Percentiles rank a stretch among this genome's conserved stretches.
phyloP scores from a whole-genome alignment of 2,888 invertebrate species.

The Brachypalpus laphriformis region DNA sequence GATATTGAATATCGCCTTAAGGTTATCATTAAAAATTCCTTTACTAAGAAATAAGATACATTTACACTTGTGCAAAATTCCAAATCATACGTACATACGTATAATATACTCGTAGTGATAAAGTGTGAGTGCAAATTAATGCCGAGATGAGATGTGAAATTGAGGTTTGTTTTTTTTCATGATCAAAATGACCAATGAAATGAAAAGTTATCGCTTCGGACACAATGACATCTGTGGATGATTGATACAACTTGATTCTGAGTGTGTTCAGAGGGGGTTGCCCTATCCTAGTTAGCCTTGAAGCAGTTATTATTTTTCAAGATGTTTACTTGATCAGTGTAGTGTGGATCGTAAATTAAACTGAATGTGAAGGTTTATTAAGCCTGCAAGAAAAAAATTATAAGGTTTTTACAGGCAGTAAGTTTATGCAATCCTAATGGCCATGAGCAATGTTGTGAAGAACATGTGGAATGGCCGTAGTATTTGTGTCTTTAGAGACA shows the following conservation, averaged over 20 bases:
- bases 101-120: too few relatives aligned
- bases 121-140: background rate
- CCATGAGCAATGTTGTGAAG: too few relatives aligned
- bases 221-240: background rate
- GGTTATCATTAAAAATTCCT: background rate
- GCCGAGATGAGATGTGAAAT: background rate
- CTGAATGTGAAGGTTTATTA: background rate
- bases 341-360: background rate
- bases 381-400: too few relatives aligned
- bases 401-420: too few relatives aligned
- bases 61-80: background rate
- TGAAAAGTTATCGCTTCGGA: conserved; percentile 9
- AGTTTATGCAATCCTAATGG: too few relatives aligned
- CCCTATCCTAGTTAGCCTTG: conserved; percentile 17
- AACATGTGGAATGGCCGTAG: too few relatives aligned
- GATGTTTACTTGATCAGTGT: background rate
- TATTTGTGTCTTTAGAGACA: too few relatives aligned
- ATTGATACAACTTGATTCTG: conserved; percentile 2
- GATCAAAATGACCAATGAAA: background rate
- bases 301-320: background rate
- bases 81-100: background rate
- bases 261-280: background rate
- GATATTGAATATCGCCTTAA: background rate
- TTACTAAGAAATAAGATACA: background rate
- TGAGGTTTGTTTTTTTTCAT: background rate